phyloP scores from a whole-genome alignment of 1,140 invertebrate genomes.

The Sarcophaga bullata region DNA sequence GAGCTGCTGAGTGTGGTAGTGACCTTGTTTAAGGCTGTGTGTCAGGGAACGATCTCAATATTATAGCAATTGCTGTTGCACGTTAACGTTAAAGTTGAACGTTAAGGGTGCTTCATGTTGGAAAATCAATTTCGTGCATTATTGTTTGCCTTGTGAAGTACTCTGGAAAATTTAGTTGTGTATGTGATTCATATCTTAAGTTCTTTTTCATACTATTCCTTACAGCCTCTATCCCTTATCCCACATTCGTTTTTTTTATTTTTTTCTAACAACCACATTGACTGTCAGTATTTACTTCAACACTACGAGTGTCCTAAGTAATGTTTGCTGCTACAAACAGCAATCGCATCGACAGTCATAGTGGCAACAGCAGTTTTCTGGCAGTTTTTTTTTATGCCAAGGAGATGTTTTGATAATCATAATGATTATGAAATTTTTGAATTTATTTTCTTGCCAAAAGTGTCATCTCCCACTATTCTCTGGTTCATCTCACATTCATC shows the following conservation, averaged over 20 bases:
- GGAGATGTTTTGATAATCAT: not conserved
- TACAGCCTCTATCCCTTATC: not conserved
- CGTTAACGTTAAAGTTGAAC: conserved; percentile 24
- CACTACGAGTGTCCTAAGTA: no score
- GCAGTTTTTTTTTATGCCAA: no score
- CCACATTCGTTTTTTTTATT: no score
- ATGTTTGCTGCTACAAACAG: no score
- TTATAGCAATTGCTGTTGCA: conserved; percentile 27
- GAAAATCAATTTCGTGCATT: conserved; percentile 65
- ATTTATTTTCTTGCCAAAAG: conserved; percentile 4
- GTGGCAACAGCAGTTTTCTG: no score
- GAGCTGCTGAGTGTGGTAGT: conserved; percentile 9
- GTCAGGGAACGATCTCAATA: conserved; percentile 7
- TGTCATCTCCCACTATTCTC: not conserved
- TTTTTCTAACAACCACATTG: not conserved
- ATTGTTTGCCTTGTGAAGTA: conserved; percentile 65
- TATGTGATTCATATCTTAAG: conserved; percentile 19
- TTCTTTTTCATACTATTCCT: not conserved
- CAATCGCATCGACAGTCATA: no score
- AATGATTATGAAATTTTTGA: conserved; percentile 22
- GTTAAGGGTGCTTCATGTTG: conserved; percentile 54
- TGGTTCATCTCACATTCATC: not conserved
- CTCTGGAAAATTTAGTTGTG: conserved; percentile 59
- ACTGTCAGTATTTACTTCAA: no score
- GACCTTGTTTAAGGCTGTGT: not conserved